A percentile compares a stretch with the other conserved stretches of the same genome.
phyloP scores from a whole-genome alignment of 2,113 vertebrate genomes.

The Cairina moschata region DNA sequence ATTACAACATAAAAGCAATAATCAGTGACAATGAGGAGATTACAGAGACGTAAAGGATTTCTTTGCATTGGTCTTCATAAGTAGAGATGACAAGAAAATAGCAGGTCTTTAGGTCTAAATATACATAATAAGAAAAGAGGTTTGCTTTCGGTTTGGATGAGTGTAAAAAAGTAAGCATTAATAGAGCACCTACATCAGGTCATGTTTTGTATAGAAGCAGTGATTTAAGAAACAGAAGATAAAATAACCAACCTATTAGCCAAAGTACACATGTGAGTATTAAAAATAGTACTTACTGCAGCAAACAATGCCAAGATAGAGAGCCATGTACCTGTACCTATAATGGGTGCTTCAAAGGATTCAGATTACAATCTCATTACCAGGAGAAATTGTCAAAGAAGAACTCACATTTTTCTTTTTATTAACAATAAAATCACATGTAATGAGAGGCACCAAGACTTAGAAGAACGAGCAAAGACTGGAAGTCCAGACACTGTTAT shows the following conservation, averaged over 20 bases:
- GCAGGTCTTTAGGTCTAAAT: not conserved
- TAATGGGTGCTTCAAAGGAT: not conserved
- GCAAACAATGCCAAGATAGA: not conserved
- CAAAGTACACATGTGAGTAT: conserved; percentile 10
- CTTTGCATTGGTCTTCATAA: not conserved
- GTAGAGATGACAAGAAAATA: not conserved
- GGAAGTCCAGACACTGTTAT: not conserved
- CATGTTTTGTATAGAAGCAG: not conserved
- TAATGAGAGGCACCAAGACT: not conserved
- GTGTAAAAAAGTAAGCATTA: not conserved
- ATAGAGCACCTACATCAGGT: not conserved
- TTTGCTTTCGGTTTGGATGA: conserved; percentile 10
- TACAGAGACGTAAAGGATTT: not conserved
- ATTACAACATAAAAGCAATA: not conserved
- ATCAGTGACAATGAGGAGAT: not conserved
- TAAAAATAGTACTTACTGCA: conserved; percentile 25
- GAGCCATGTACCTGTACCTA: not conserved
- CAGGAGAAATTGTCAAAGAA: conserved; percentile 18
- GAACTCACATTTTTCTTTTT: not conserved
- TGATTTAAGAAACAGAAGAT: conserved; percentile 17
- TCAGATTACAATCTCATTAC: not conserved
- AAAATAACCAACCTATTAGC: not conserved
- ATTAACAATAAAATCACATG: conserved; percentile 3
- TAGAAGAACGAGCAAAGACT: conserved; percentile 16
- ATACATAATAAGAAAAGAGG: not conserved